phyloP scores from a whole-genome alignment of 2,797 vertebrate species.

The Triplophysa yarkandensis region DNA sequence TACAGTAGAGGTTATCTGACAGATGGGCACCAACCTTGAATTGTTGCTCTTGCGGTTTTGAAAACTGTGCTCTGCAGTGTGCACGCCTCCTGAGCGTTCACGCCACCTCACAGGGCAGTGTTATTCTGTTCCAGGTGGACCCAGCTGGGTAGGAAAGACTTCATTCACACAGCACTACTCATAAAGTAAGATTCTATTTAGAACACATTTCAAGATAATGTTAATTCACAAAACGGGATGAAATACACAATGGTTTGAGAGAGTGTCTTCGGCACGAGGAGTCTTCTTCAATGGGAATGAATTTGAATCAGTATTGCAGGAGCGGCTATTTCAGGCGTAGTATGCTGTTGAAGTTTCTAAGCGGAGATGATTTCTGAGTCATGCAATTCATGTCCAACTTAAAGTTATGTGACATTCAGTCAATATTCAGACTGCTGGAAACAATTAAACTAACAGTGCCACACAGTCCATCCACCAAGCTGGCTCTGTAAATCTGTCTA shows the following conservation, averaged over 20 bases:
- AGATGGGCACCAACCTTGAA: constrained; percentile 62
- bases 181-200: constrained; percentile 12
- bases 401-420: constrained; percentile 56
- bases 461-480: constrained; percentile 44
- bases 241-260: constrained; percentile 33
- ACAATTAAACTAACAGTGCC: constrained; percentile 59
- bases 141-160: constrained; percentile 3
- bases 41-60: constrained; percentile 53
- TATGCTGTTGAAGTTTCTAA: constrained; percentile 49
- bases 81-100: constrained; percentile 40
- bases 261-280: constrained; percentile 44
- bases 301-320: constrained; percentile 34
- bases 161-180: constrained; percentile 44
- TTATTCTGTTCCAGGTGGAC: constrained; percentile 17
- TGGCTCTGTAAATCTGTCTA: constrained; percentile 47
- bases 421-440: constrained; percentile 59
- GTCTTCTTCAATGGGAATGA: constrained; percentile 39
- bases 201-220: constrained; percentile 31
- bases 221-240: constrained; percentile 32
- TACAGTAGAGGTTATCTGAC: constrained; percentile 56
- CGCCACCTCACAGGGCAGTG: constrained; percentile 32
- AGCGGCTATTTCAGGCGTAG: constrained; percentile 27
- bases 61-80: constrained; percentile 41
- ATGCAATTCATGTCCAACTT: constrained; percentile 54
- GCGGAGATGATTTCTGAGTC: constrained; percentile 49